Evolutionary conservation across 2,888 invertebrate genomes (phyloP).

Genomic region (Leptopilina myrica): DNA sequence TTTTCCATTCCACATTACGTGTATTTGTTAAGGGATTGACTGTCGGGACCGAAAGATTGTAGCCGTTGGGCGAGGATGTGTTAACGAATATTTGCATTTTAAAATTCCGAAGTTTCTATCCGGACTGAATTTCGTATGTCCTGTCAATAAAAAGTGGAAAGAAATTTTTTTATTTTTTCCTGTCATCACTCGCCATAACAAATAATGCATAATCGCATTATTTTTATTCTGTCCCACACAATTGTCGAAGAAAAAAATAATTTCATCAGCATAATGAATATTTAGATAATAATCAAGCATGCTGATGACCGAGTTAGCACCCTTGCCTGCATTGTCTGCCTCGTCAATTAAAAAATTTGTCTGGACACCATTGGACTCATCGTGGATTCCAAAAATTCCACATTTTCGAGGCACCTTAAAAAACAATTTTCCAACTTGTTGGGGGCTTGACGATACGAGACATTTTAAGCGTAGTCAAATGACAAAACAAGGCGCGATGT

Average conservation of each 20-base stretch:
- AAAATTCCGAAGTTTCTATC: no score
- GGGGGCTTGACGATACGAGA: no score
- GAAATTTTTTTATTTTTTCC: neutral
- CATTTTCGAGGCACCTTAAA: no score
- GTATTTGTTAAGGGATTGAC: no score
- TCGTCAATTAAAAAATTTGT: slow-evolving; percentile 34
- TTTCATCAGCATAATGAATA: neutral
- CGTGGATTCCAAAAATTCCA: no score
- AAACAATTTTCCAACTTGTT: no score
- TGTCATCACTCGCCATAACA: slow-evolving; percentile 24
- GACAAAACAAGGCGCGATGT: no score
- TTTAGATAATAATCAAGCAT: no score
- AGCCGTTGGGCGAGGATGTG: neutral
- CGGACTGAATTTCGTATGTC: neutral
- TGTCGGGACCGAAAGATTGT: neutral
- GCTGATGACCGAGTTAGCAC: slow-evolving; percentile 29
- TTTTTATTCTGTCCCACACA: slow-evolving; percentile 33
- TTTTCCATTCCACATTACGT: no score
- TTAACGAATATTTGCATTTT: neutral
- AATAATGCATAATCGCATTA: slow-evolving; percentile 36
- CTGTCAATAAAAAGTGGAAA: neutral
- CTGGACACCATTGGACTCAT: neutral
- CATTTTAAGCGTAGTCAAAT: no score
- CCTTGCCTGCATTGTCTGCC: slow-evolving; percentile 21
- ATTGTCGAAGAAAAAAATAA: no score